A percentile compares a stretch with the other conserved stretches of the same genome.
phyloP scores from a whole-genome alignment of 1,140 invertebrate species.

The Sycophaga agraensis region DNA sequence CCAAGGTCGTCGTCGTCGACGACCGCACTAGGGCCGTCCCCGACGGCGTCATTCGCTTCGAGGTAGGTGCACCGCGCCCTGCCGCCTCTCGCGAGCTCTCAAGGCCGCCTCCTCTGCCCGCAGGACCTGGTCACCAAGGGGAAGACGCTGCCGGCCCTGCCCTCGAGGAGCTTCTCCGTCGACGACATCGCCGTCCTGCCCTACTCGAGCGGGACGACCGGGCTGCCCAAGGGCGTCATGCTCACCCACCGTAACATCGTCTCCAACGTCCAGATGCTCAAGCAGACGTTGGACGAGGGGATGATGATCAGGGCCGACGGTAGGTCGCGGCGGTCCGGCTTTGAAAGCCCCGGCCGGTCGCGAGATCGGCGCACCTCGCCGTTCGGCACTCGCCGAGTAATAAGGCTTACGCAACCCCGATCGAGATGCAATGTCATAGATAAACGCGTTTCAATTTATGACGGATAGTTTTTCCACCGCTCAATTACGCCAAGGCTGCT shows the following conservation, averaged over 20 bases:
- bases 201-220: constrained; percentile 87
- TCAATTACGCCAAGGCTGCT: no score
- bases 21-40: constrained; percentile 37
- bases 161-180: constrained; percentile 30
- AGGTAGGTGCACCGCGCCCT: constrained; percentile 33
- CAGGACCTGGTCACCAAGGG: constrained; percentile 50
- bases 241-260: constrained; percentile 78
- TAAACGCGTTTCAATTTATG: no score
- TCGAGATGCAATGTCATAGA: no score
- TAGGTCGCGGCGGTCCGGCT: constrained; percentile 33
- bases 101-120: no score
- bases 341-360: no score
- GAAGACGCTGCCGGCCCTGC: constrained; percentile 39
- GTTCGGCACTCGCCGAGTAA: no score
- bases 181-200: constrained; percentile 64
- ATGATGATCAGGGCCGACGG: constrained; percentile 40
- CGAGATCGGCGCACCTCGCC: no score
- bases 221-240: constrained; percentile 88
- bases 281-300: constrained; percentile 41
- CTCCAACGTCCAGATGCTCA: constrained; percentile 65
- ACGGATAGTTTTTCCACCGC: no score
- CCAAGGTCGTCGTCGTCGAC: constrained; percentile 44
- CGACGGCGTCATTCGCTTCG: constrained; percentile 43
- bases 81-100: no score
- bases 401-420: no score